These are phyloP conservation scores for Brachyhypopomus occidentalis DNA, from an alignment of 2,113 vertebrate species.

Conservation along the genomic window DNA sequence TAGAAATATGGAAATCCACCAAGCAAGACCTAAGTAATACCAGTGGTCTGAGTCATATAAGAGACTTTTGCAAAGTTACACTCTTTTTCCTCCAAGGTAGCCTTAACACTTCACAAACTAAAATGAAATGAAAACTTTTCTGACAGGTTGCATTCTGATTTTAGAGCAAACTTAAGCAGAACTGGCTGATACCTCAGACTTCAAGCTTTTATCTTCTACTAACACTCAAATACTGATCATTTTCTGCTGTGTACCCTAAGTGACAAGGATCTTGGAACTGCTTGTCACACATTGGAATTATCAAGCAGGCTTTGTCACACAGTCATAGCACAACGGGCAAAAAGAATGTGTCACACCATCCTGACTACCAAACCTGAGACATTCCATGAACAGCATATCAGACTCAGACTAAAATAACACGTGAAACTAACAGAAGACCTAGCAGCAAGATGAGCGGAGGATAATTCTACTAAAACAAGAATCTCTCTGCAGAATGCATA, in stretches of 20 bases:
- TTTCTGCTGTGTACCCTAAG: neutral
- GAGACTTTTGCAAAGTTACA: neutral
- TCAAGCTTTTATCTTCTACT: too few species aligned
- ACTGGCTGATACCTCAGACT: too few species aligned
- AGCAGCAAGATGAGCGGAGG: neutral
- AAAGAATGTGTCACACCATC: neutral
- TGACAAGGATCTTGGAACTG: neutral
- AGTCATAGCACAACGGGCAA: neutral
- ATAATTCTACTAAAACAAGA: neutral
- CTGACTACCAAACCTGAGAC: neutral
- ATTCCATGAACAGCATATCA: neutral
- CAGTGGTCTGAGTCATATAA: neutral
- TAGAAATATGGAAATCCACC: too few species aligned
- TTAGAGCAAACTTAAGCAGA: too few species aligned
- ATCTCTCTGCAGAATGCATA: neutral
- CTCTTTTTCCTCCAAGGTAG: neutral
- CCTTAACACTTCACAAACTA: too few species aligned
- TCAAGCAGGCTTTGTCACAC: neutral
- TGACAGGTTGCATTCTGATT: too few species aligned
- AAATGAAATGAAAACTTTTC: too few species aligned
- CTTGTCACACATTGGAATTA: constrained; percentile 1
- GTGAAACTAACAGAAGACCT: neutral
- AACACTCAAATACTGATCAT: neutral
- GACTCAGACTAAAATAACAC: neutral
- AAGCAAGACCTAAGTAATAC: too few species aligned